These are phyloP conservation scores for Phyllostomus discolor DNA, from an alignment of 2,113 vertebrate genomes.

Conservation along the genomic window DNA sequence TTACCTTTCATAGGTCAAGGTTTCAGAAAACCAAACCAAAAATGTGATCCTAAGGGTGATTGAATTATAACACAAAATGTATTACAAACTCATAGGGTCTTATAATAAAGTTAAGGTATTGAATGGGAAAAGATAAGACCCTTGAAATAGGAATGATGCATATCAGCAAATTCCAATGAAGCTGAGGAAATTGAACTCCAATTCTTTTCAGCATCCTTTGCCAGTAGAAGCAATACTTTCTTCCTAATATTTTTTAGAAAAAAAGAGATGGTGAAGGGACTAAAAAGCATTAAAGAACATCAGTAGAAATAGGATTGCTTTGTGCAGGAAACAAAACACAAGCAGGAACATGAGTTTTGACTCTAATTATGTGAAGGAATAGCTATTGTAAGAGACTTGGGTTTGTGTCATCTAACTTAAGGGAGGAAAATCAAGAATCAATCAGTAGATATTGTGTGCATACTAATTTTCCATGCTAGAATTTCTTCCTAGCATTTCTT, in stretches of 20 bases:
- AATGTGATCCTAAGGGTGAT: not conserved
- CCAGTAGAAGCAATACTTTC: not conserved
- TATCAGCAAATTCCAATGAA: not conserved
- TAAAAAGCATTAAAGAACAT: not conserved
- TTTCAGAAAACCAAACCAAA: slow-evolving; percentile 15
- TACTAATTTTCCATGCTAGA: not conserved
- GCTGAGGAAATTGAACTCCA: not conserved
- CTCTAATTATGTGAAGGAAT: not conserved
- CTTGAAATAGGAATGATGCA: not conserved
- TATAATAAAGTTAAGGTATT: not conserved
- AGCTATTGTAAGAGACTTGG: not conserved
- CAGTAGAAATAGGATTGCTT: not conserved
- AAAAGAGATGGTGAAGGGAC: not conserved
- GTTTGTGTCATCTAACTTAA: not conserved
- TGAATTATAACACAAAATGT: not conserved
- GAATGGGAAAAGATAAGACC: not conserved
- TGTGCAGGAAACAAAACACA: not conserved
- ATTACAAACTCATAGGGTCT: not conserved
- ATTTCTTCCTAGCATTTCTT: not conserved
- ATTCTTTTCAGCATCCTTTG: not conserved
- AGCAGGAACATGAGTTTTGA: not conserved
- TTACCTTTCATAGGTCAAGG: not conserved
- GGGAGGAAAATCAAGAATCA: not conserved
- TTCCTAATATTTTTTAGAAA: not conserved
- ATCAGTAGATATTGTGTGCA: not conserved